Evolutionary conservation across 2,113 vertebrate species (phyloP).

Genomic region (Corythaeola cristata): DNA sequence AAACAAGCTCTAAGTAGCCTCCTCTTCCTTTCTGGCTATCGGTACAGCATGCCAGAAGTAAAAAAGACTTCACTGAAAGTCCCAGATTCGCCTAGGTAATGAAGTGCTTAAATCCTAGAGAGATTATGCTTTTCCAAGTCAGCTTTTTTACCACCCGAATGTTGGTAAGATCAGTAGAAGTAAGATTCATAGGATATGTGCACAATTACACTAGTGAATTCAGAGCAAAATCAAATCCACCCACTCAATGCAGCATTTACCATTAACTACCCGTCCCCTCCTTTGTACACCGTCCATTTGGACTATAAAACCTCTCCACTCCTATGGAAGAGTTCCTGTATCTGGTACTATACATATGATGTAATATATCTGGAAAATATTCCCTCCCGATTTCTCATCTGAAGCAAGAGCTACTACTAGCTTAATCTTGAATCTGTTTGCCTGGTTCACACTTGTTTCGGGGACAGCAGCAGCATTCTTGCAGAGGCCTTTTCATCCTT

Average conservation of each 20-base stretch:
- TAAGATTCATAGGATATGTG: not conserved
- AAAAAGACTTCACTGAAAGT: not conserved
- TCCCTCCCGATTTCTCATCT: not conserved
- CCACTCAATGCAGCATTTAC: not conserved
- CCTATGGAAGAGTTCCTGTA: not conserved
- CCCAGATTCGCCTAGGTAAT: not conserved
- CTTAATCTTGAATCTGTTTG: not conserved
- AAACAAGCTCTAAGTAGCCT: not conserved
- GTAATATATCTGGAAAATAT: not conserved
- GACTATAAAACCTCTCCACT: not conserved
- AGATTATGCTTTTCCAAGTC: not conserved
- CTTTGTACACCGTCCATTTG: not conserved
- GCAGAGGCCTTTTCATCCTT: not conserved
- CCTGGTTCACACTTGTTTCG: not conserved
- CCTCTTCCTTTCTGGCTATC: not conserved
- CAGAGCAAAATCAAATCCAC: not conserved
- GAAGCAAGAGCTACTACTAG: not conserved
- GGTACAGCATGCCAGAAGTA: not conserved
- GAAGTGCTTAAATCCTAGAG: not conserved
- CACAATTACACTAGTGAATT: not conserved
- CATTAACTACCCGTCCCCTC: not conserved
- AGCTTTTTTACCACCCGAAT: not conserved
- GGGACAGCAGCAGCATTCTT: not conserved
- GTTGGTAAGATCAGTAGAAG: not conserved
- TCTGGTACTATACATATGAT: not conserved